Evolutionary conservation across 37 sponge, comb jelly and placozoan species (phyloP), one percentile per base, ranked within the genome.

Genomic region (Beroe ovata): DNA sequence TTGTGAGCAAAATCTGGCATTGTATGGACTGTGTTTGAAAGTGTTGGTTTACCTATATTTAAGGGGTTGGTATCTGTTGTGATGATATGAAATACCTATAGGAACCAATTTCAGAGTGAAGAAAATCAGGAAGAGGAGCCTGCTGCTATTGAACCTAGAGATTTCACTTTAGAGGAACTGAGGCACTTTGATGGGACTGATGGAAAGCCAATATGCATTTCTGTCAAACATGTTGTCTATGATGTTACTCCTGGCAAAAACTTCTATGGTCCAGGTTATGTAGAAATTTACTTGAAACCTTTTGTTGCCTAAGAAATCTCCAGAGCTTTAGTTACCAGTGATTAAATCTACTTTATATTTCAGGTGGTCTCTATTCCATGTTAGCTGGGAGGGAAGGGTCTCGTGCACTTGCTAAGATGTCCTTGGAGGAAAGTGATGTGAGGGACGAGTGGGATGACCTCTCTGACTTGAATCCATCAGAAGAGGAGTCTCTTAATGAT

Each of bases 211-310:
- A 8, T 89, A 2, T 89, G 63, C 19, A 60, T 89, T 4, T 14
- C 89, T 29, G 64, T 89, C 28, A 89, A 89, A 1, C 39, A 38
- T 89, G 39, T 40, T 14, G 89, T 89, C 22, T 89, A 63, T 39
- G 62, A 89, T 89, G 89, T 89, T 19, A 38, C 89, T 0, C 22
- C n/a, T 28, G 64, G 89, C 34, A 60, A 25, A 20, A 60, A 35
- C n/a, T 60, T 89, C 64, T 89, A 89, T 89, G 89, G 89, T 6
- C 89, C 60, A 89, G 89, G 89, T 89, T 47, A n/a, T n/a, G n/a
- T n/a, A n/a, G n/a, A n/a, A n/a, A n/a, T n/a, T n/a, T n/a, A n/a
- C n/a, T n/a, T n/a, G n/a, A n/a, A n/a, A n/a, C n/a, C n/a, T n/a
- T n/a, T n/a, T n/a, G n/a, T n/a, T n/a, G n/a, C n/a, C n/a, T n/a